Conservation (phyloP, 2,888 invertebrate genomes). For the Geotrupes spiniger region DNA sequence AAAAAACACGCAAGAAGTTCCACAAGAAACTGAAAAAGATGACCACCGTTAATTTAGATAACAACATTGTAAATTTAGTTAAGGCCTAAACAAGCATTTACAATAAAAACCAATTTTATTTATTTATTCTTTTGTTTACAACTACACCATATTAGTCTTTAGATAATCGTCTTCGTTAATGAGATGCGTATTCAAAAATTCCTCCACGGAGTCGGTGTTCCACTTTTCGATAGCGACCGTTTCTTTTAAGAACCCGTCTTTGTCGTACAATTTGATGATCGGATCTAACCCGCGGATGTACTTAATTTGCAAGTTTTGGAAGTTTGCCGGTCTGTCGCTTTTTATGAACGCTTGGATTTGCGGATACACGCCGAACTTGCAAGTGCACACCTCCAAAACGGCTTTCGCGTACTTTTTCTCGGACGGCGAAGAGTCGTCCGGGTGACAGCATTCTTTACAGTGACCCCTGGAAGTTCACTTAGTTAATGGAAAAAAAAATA, state of each 20-base stretch:
- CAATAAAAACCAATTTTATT: constrained; percentile 6
- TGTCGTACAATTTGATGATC: constrained; percentile 85
- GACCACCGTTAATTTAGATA: constrained; percentile 60
- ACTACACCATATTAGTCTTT: constrained; percentile 18
- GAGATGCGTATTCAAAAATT: constrained; percentile 90
- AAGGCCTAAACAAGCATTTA: constrained; percentile 14
- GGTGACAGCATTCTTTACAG: constrained; percentile 79
- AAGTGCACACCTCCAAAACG: constrained; percentile 93
- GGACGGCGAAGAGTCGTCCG: constrained; percentile 64
- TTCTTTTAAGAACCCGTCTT: constrained; percentile 79
- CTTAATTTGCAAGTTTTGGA: constrained; percentile 87
- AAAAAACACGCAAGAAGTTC: constrained; percentile 67
- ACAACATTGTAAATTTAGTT: constrained; percentile 54
- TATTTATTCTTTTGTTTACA: neutral
- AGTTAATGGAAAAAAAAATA: constrained; percentile 16
- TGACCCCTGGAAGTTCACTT: constrained; percentile 54
- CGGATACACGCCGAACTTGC: constrained; percentile 97
- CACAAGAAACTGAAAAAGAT: constrained; percentile 69
- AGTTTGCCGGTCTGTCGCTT: constrained; percentile 84
- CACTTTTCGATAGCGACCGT: constrained; percentile 95
- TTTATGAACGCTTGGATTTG: constrained; percentile 98
- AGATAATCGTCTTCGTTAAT: constrained; percentile 58
- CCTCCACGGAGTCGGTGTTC: constrained; percentile 97
- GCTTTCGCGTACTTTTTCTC: constrained; percentile 84
- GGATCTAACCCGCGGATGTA: constrained; percentile 94